Conservation (phyloP, 2,113 vertebrate genomes). For the Salvelinus sp. region DNA sequence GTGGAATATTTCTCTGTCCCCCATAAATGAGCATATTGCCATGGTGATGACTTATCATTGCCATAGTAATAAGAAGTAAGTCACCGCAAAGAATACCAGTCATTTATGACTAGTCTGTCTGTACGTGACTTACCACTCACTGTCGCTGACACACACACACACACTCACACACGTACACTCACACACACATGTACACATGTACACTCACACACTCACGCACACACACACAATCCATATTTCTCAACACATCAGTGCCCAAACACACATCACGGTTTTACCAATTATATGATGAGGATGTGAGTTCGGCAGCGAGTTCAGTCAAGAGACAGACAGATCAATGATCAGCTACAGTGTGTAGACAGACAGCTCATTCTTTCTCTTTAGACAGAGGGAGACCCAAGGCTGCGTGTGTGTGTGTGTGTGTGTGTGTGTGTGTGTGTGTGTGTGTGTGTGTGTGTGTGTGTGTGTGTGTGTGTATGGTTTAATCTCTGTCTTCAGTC, state of each 20-base stretch:
- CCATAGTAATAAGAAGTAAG: background rate
- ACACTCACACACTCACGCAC: no score
- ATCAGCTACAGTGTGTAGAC: background rate
- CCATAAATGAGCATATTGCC: background rate
- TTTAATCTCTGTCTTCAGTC: no score
- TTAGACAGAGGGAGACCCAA: background rate
- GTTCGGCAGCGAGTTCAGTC: background rate
- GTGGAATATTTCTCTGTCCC: background rate
- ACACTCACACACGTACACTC: no score
- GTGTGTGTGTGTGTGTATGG: background rate
- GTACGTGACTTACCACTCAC: background rate
- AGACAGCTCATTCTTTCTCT: slow-evolving; percentile 11
- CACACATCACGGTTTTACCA: background rate
- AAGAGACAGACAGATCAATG: slow-evolving; percentile 14
- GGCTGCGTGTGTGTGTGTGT: background rate
- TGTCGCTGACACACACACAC: no score
- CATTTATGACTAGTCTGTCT: background rate
- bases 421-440: background rate
- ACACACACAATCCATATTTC: background rate
- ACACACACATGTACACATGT: no score
- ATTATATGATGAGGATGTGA: background rate
- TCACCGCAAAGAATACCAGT: background rate
- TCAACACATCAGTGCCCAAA: background rate
- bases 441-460: background rate
- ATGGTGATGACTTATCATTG: background rate